These are phyloP conservation scores for Conops quadrifasciatus DNA, from an alignment of 2,888 invertebrate species.

Conservation along the genomic window DNA sequence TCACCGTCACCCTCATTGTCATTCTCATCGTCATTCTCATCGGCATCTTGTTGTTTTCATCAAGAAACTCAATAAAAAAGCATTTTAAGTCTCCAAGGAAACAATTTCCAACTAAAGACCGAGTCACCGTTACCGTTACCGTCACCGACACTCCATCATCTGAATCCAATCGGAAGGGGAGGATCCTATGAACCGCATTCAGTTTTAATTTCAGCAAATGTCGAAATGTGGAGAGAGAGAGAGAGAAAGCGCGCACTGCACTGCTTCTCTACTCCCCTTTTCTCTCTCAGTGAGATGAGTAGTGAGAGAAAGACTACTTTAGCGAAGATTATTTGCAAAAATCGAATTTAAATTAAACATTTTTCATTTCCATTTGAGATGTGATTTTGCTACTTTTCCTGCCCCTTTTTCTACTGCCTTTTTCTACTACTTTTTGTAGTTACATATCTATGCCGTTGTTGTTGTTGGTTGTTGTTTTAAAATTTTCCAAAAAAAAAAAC, in stretches of 20 bases:
- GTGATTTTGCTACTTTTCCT: slow-evolving; percentile 58
- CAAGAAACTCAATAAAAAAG: slow-evolving; percentile 41
- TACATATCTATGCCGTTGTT: not conserved
- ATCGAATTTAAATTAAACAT: slow-evolving; percentile 45
- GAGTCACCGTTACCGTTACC: not conserved
- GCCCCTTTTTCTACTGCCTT: slow-evolving; percentile 36
- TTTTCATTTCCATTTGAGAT: slow-evolving; percentile 49
- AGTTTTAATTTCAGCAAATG: slow-evolving; percentile 26
- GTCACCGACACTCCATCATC: not conserved
- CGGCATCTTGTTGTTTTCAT: slow-evolving; percentile 8
- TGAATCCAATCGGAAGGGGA: slow-evolving; percentile 12
- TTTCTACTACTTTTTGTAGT: slow-evolving; percentile 15
- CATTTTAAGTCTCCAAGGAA: slow-evolving; percentile 55
- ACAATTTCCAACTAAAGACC: slow-evolving; percentile 46
- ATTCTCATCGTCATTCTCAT: not conserved
- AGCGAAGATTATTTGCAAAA: slow-evolving; percentile 36
- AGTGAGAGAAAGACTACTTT: not conserved
- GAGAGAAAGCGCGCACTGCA: not conserved
- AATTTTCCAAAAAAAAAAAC: slow-evolving; percentile 24
- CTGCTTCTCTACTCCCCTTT: not conserved
- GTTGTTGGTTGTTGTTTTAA: slow-evolving; percentile 2
- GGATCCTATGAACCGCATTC: slow-evolving; percentile 15
- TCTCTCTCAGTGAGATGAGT: not conserved
- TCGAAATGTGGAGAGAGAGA: not conserved
- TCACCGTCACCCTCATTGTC: not conserved